Base-by-base conservation (phyloP, 2,888 invertebrate species). In the Scelioninae gen. 1 region DNA sequence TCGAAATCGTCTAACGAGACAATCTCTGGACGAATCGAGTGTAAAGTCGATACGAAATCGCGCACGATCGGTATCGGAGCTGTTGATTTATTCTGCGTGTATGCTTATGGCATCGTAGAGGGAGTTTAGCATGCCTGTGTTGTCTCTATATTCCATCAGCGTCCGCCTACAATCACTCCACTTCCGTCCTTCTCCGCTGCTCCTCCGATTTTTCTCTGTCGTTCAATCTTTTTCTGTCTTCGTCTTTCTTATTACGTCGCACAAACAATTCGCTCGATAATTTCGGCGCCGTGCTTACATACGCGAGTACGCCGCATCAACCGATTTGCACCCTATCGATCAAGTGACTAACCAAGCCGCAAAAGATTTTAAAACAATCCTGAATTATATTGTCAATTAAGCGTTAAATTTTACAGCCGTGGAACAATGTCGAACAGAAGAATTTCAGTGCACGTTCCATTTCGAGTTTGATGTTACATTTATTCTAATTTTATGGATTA, bases 221-320 rank as follows among this genome's bases (percentile, higher is more conserved):
- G 34, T 16, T 34, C 5, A 40, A 47, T 60, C 60, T 47, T 23
- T 9, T 29, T 53, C 55, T 8, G 47, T 69, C 63, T 49, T 56
- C 16, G 53, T 66, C 65, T 71, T 79, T 79, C 65, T 65, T 79
- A 65, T 71, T 72, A 72, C 72, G 72, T 53, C 71, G 71, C 43
- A 60, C 76, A 71, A 60, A 74, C 75, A 74, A 71, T 78, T 72
- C 85, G 85, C 83, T 85, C 85, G 85, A 86, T 86, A 86, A 85
- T 85, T 86, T 86, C 75, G 83, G 85, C 85, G 84, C 82, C 85
- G 82, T 84, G 84, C 84, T 85, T 80, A 85, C 81, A 75, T 69
- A 65, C 74, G 74, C 63, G 82, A 76, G 60, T 66, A 71, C 76
- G 60, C 60, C 82, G 82, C 82, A 76, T 76, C 76, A 82, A 82